These are phyloP conservation scores for Raja brachyura DNA, from an alignment of 2,113 vertebrate species.

Conservation along the genomic window DNA sequence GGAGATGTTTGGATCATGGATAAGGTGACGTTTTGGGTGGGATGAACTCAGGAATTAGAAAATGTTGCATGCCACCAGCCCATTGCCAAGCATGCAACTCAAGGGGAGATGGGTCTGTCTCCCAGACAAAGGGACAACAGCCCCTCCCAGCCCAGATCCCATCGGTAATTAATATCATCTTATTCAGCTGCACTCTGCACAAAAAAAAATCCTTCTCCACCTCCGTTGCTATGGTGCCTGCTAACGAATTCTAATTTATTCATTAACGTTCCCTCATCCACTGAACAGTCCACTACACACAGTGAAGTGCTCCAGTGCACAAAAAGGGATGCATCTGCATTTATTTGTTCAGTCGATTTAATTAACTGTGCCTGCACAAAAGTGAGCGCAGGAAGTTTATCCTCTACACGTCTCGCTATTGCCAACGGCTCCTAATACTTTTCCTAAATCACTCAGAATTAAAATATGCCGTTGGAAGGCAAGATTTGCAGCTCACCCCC, in stretches of 20 bases:
- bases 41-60: too few relatives aligned
- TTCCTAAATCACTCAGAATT: constrained; percentile 11
- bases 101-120: too few relatives aligned
- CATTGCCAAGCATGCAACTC: too few relatives aligned
- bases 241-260: constrained; percentile 27
- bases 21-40: too few relatives aligned
- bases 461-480: not conserved
- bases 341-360: constrained; percentile 18
- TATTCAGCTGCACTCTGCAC: not conserved
- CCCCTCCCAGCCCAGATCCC: not conserved
- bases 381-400: not conserved
- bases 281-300: constrained; percentile 6
- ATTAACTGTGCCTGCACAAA: constrained; percentile 4
- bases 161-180: not conserved
- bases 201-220: not conserved
- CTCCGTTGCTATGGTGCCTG: not conserved
- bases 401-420: not conserved
- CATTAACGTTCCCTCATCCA: constrained; percentile 26
- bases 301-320: constrained; percentile 2
- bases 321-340: not conserved
- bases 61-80: too few relatives aligned
- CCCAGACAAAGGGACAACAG: too few relatives aligned
- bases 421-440: not conserved
- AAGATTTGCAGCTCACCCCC: not conserved
- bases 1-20: too few relatives aligned